phyloP scores from a whole-genome alignment of 2,797 vertebrate species.

The Alauda arvensis region DNA sequence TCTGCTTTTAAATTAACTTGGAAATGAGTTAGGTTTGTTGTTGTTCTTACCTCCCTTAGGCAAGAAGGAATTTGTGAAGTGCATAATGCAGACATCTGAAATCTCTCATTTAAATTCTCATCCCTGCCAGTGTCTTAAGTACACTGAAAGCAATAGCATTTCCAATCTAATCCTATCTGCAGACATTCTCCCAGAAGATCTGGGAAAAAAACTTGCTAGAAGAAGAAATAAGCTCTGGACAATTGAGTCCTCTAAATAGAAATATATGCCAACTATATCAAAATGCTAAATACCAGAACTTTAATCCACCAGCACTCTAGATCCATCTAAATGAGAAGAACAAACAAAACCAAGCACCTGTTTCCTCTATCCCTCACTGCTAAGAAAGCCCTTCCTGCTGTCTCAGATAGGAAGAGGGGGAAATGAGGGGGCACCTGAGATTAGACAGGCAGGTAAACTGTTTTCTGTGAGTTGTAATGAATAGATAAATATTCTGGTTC shows the following conservation, averaged over 20 bases:
- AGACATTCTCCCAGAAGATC: not conserved
- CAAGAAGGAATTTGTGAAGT: slow-evolving; percentile 11
- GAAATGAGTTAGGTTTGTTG: slow-evolving; percentile 1
- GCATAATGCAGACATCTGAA: slow-evolving; percentile 30
- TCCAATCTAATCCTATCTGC: slow-evolving; percentile 16
- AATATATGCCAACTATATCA: not conserved
- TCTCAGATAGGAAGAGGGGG: not conserved
- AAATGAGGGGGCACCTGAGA: not conserved
- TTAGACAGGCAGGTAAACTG: not conserved
- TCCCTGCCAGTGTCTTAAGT: slow-evolving; percentile 20
- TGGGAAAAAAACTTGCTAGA: not conserved
- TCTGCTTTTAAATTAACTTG: slow-evolving; percentile 14
- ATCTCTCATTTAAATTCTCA: slow-evolving; percentile 53
- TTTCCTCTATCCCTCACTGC: not conserved
- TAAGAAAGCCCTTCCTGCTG: not conserved
- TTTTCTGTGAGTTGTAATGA: not conserved
- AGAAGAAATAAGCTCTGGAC: not conserved
- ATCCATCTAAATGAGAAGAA: not conserved
- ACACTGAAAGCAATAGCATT: not conserved
- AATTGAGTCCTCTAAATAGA: slow-evolving; percentile 12
- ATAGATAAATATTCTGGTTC: not conserved
- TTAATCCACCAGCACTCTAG: not conserved
- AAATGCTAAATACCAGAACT: not conserved
- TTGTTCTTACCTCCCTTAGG: slow-evolving; percentile 10
- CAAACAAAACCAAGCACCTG: not conserved